Conservation (phyloP, 2,797 vertebrate genomes). For the Holocentrus rufus region DNA sequence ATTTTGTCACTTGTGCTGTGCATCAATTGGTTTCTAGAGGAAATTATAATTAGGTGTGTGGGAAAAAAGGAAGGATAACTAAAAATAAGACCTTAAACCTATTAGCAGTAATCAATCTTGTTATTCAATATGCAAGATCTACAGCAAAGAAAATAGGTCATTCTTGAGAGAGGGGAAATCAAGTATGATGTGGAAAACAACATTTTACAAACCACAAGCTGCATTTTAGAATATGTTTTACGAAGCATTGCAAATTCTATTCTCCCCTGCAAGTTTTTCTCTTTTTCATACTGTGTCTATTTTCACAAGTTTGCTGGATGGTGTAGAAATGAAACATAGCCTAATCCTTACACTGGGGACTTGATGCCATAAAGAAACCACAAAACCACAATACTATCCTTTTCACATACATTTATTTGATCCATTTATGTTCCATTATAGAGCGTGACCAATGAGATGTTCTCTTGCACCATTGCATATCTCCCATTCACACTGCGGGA, state of each 20-base stretch:
- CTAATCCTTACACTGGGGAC: conserved; percentile 9
- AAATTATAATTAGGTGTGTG: conserved; percentile 61
- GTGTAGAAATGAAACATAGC: conserved; percentile 30
- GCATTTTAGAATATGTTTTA: conserved; percentile 46
- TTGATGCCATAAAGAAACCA: conserved; percentile 14
- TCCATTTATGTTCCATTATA: conserved; percentile 16
- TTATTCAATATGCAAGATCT: conserved; percentile 68
- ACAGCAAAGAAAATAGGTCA: conserved; percentile 70
- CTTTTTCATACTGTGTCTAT: conserved; percentile 40
- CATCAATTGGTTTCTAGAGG: conserved; percentile 56
- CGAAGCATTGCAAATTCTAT: conserved; percentile 53
- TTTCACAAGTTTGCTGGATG: conserved; percentile 47
- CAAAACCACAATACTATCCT: conserved; percentile 9
- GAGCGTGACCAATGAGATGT: not conserved
- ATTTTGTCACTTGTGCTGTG: conserved; percentile 67
- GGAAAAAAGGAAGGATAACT: conserved; percentile 29
- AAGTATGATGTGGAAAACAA: conserved; percentile 56
- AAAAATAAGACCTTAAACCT: conserved; percentile 69
- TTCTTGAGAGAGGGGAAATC: conserved; percentile 53
- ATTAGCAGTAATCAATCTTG: conserved; percentile 68
- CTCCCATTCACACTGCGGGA: conserved; percentile 8
- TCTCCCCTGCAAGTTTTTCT: conserved; percentile 54
- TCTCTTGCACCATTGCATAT: conserved; percentile 3
- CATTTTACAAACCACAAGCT: conserved; percentile 51
- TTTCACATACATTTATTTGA: conserved; percentile 13